Percentiles rank a stretch among this genome's conserved stretches.
Evolutionary conservation across 2,113 vertebrate genomes (phyloP).

Genomic region (Heteronetta atricapilla): DNA sequence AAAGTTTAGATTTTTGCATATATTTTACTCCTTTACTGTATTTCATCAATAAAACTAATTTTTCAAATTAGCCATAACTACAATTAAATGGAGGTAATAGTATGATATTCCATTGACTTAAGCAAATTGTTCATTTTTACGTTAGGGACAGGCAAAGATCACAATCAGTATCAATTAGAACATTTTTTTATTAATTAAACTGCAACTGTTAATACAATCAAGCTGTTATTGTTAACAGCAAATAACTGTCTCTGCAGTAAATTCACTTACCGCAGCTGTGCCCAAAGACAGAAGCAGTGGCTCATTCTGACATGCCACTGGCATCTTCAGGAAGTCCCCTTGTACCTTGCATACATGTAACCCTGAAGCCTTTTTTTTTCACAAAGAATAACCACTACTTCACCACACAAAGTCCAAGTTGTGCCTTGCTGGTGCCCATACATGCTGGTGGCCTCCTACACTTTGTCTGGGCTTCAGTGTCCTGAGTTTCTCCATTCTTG

Average conservation of each 20-base stretch:
- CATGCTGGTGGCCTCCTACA: neutral
- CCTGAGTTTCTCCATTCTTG: neutral
- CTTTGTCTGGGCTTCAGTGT: neutral
- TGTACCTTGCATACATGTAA: fast-evolving
- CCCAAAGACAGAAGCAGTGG: neutral
- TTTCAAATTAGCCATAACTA: neutral
- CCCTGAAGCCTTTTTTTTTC: neutral
- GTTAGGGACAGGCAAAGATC: neutral
- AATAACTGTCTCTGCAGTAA: neutral
- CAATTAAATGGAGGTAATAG: neutral
- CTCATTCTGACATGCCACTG: neutral
- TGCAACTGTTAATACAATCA: neutral
- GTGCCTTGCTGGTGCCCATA: neutral
- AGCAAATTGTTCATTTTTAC: neutral
- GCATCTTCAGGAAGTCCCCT: neutral
- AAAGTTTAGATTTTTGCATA: neutral
- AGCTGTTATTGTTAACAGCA: neutral
- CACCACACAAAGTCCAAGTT: neutral
- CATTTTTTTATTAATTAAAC: neutral
- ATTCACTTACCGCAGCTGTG: neutral
- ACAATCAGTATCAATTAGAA: neutral
- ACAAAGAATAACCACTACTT: neutral
- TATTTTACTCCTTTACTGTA: neutral
- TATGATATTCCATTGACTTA: neutral
- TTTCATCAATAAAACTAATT: neutral